A percentile compares a stretch with the other conserved stretches of the same genome.
phyloP scores from a whole-genome alignment of 2,888 invertebrate species.

The Flexamia atlantica region DNA sequence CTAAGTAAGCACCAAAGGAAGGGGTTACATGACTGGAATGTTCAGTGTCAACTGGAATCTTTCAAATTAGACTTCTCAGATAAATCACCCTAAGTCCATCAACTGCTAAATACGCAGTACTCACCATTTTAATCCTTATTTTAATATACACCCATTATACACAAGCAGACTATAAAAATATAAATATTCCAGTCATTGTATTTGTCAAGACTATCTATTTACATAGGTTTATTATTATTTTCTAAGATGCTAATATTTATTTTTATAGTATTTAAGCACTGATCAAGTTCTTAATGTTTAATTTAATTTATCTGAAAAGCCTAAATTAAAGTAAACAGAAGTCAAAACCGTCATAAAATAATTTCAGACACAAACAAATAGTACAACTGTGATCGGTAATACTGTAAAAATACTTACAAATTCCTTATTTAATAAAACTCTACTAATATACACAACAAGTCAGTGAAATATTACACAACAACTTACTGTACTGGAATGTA shows the following conservation, averaged over 20 bases:
- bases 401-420: conserved; percentile 50
- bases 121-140: neutral
- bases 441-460: conserved; percentile 42
- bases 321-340: neutral
- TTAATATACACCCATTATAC: conserved; percentile 13
- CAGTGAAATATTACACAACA: conserved; percentile 40
- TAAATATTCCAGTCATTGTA: conserved; percentile 23
- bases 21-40: conserved; percentile 16
- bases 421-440: conserved; percentile 19
- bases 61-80: conserved; percentile 21
- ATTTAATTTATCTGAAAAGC: conserved; percentile 28
- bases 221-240: neutral
- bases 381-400: conserved; percentile 22
- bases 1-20: conserved; percentile 8
- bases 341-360: neutral
- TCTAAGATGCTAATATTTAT: conserved; percentile 16
- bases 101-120: neutral
- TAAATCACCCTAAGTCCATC: neutral
- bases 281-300: neutral
- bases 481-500: conserved; percentile 40
- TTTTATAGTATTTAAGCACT: neutral
- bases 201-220: conserved; percentile 18
- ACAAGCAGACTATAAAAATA: conserved; percentile 30
- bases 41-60: neutral
- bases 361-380: neutral